Percentiles rank a stretch among this genome's conserved stretches.
Conservation (phyloP, 2,888 invertebrate species). For the Mythimna albipuncta region DNA sequence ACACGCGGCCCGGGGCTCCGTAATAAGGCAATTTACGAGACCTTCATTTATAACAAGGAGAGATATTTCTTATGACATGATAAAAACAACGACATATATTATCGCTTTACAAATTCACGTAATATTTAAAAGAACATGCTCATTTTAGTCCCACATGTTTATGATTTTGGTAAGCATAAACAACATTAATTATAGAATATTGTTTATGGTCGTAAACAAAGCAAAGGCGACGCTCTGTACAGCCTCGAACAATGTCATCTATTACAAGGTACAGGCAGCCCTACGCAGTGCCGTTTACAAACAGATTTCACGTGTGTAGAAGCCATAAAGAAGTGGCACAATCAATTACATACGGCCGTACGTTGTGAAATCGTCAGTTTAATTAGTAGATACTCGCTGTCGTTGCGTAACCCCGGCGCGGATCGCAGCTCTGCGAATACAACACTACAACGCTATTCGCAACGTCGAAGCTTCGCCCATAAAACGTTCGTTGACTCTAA, state of each 20-base stretch:
- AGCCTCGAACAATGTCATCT: constrained; percentile 18
- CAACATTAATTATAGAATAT: constrained; percentile 45
- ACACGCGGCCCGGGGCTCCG: constrained; percentile 25
- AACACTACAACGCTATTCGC: constrained; percentile 57
- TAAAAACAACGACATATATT: constrained; percentile 32
- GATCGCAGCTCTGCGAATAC: constrained; percentile 38
- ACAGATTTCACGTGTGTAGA: constrained; percentile 70
- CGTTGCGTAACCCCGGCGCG: constrained; percentile 55
- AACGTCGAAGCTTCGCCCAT: constrained; percentile 60
- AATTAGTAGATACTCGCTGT: constrained; percentile 63
- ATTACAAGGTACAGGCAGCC: constrained; percentile 47
- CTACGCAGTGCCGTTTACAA: constrained; percentile 63
- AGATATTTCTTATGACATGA: constrained; percentile 39
- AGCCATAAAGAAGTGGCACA: constrained; percentile 71
- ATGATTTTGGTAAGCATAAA: constrained; percentile 42
- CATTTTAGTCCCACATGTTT: constrained; percentile 25
- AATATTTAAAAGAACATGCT: constrained; percentile 21
- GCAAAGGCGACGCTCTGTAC: constrained; percentile 17
- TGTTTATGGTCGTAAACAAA: constrained; percentile 34
- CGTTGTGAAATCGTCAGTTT: constrained; percentile 72
- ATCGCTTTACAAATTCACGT: constrained; percentile 27
- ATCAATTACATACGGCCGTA: constrained; percentile 70
- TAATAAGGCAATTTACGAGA: constrained; percentile 47
- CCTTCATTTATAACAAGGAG: constrained; percentile 36
- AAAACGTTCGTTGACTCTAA: constrained; percentile 68